phyloP scores from a whole-genome alignment of 2,888 invertebrate genomes.

The Drosophila colorata region DNA sequence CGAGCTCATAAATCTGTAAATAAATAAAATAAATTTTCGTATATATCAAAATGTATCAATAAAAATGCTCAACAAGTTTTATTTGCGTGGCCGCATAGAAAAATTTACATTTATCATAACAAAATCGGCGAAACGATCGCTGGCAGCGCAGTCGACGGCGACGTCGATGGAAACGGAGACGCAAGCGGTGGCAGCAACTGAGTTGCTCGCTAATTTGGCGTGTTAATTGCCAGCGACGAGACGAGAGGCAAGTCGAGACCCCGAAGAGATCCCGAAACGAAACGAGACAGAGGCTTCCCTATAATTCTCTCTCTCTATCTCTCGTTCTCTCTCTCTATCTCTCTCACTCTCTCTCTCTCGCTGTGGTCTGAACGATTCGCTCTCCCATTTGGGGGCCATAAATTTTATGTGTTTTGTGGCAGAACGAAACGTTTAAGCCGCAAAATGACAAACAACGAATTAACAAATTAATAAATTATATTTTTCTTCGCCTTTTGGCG shows the following conservation, averaged over 20 bases:
- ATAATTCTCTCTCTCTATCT: background rate
- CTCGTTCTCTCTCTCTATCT: conserved; percentile 3
- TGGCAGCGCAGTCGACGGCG: conserved; percentile 19
- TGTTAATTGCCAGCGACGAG: conserved; percentile 72
- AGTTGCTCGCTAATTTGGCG: conserved; percentile 74
- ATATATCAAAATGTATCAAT: conserved; percentile 78
- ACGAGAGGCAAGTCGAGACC: conserved; percentile 7
- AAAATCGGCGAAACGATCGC: conserved; percentile 43
- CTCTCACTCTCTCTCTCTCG: conserved; percentile 10
- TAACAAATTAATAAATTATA: conserved; percentile 81
- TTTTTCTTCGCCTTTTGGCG: conserved; percentile 60
- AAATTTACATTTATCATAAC: conserved; percentile 66
- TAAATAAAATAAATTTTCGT: conserved; percentile 76
- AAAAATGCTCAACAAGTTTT: conserved; percentile 80
- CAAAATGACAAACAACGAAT: conserved; percentile 81
- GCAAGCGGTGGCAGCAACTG: conserved; percentile 22
- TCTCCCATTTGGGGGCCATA: conserved; percentile 60
- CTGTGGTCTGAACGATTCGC: conserved; percentile 7
- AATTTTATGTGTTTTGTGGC: conserved; percentile 75
- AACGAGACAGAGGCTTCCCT: conserved; percentile 6
- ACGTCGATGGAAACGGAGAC: conserved; percentile 11
- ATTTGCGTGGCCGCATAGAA: conserved; percentile 58
- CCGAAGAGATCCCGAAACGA: conserved; percentile 31
- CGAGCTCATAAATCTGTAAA: conserved; percentile 79
- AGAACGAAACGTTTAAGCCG: conserved; percentile 81